These are phyloP conservation scores for Hydropsyche tenuis DNA, from an alignment of 1,140 invertebrate genomes.

Conservation along the genomic window DNA sequence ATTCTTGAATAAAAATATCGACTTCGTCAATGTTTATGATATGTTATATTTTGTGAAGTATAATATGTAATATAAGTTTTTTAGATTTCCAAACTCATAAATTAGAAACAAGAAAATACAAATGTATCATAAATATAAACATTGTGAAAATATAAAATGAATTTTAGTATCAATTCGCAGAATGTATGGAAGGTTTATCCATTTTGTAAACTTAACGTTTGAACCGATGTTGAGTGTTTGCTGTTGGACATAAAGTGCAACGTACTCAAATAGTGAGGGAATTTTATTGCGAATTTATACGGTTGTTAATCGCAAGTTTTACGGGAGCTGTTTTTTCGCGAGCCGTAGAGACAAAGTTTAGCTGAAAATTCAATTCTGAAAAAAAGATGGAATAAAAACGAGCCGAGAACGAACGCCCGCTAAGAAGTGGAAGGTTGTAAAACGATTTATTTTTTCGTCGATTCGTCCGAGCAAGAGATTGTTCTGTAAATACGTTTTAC, in stretches of 20 bases:
- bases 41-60: too few relatives aligned
- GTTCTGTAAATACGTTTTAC: conserved; percentile 13
- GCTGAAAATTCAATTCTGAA: conserved; percentile 16
- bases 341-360: conserved; percentile 14
- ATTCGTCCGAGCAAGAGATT: conserved; percentile 7
- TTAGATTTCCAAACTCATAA: too few relatives aligned
- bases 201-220: too few relatives aligned
- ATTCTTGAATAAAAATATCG: too few relatives aligned
- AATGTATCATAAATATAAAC: too few relatives aligned
- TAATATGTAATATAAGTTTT: too few relatives aligned
- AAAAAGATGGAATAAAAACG: conserved; percentile 5
- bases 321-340: neutral
- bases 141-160: too few relatives aligned
- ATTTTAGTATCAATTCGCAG: too few relatives aligned
- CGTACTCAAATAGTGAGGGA: neutral
- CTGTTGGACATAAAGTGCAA: neutral
- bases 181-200: too few relatives aligned
- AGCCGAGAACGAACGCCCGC: neutral
- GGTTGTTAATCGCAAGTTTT: conserved; percentile 13
- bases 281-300: conserved; percentile 2
- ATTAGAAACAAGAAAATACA: too few relatives aligned
- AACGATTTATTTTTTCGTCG: conserved; percentile 18
- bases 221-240: too few relatives aligned
- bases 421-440: conserved; percentile 13
- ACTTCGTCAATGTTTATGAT: too few relatives aligned